Conservation (phyloP, 2,113 vertebrate species). For the Pagrus major region DNA sequence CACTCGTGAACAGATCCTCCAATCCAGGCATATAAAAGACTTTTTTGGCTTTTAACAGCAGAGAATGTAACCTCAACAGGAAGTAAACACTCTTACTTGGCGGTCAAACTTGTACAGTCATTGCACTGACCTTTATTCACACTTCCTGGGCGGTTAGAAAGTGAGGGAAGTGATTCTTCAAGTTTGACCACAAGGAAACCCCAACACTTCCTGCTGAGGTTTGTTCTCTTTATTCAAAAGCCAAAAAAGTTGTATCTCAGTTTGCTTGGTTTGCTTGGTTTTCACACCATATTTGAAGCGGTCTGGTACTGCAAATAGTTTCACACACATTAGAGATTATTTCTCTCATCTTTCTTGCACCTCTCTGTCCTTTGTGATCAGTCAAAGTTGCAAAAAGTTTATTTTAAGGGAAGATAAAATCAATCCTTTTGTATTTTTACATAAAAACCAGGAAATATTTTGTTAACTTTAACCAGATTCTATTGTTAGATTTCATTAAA, state of each 20-base stretch:
- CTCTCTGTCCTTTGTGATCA: neutral
- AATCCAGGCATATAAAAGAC: neutral
- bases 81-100: neutral
- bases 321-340: neutral
- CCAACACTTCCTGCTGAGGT: neutral
- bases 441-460: neutral
- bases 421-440: neutral
- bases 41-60: neutral
- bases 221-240: neutral
- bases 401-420: neutral
- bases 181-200: neutral
- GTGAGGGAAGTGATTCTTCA: neutral
- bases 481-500: neutral
- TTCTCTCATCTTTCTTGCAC: neutral
- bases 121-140: neutral
- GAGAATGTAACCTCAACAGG: neutral
- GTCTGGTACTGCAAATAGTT: neutral
- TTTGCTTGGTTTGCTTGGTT: neutral
- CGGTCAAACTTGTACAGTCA: neutral
- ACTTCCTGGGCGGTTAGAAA: neutral
- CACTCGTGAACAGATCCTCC: neutral
- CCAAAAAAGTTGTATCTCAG: rapidly evolving
- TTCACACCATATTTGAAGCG: neutral
- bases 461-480: neutral
- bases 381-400: neutral